Evolutionary conservation across 1,140 invertebrate genomes (phyloP).

Genomic region (Lordiphosa clarofinis): DNA sequence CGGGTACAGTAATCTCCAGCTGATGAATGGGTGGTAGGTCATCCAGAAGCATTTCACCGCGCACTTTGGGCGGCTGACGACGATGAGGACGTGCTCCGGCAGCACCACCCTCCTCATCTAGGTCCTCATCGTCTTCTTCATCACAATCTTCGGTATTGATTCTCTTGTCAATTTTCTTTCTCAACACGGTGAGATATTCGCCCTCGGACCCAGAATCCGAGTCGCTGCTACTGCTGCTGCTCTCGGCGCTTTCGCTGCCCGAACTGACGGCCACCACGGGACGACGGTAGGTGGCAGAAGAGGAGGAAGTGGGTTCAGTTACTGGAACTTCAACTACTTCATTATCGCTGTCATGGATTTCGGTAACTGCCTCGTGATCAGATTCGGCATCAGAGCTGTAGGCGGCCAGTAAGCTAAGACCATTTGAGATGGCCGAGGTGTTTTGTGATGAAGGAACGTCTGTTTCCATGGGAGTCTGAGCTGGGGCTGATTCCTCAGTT

Average conservation of each 20-base stretch:
- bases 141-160: slow-evolving; percentile 63
- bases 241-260: slow-evolving; percentile 31
- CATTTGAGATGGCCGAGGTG: slow-evolving; percentile 1
- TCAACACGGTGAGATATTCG: slow-evolving; percentile 57
- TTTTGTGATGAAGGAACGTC: not conserved
- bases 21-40: slow-evolving; percentile 92
- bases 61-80: slow-evolving; percentile 54
- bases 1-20: slow-evolving; percentile 88
- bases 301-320: slow-evolving; percentile 4
- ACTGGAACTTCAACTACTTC: slow-evolving; percentile 61
- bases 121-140: slow-evolving; percentile 68
- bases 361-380: slow-evolving; percentile 19
- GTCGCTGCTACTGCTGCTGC: slow-evolving; percentile 41
- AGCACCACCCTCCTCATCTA: slow-evolving; percentile 36
- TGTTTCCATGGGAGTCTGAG: not conserved
- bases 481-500: not conserved
- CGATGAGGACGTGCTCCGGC: slow-evolving; percentile 18
- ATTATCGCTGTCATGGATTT: slow-evolving; percentile 37
- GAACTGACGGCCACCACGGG: slow-evolving; percentile 50
- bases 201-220: slow-evolving; percentile 58
- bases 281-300: slow-evolving; percentile 22
- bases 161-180: slow-evolving; percentile 61
- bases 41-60: slow-evolving; percentile 80
- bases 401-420: slow-evolving; percentile 56
- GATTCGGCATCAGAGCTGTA: slow-evolving; percentile 60